Base-by-base conservation (phyloP, 30 jellyfish, hydroid and myxozoan species). In the Sanderia malayensis region DNA sequence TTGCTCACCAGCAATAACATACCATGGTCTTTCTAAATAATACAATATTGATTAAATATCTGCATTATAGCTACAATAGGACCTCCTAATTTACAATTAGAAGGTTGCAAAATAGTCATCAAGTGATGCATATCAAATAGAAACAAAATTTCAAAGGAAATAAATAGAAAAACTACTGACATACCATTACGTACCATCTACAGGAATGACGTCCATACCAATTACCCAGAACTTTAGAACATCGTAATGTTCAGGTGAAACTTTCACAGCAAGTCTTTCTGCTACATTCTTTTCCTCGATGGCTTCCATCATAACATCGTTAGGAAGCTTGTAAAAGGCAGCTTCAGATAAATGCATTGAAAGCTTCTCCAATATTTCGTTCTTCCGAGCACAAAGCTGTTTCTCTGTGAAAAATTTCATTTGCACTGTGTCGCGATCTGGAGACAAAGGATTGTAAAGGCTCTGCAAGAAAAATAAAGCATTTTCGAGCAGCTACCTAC, bases 161-260 rank as follows among this genome's bases (percentile, higher is more conserved):
- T n/a, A n/a, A n/a, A n/a, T n/a, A n/a, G n/a, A n/a, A n/a, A n/a
- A n/a, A n/a, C n/a, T n/a, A 21, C n/a, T n/a, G n/a, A 61, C 74
- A 28, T 61, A 61, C 74, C 74, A 66, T 28, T 19, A n/a, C 62
- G 6, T 55, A 24, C 71, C 84, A 53, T 83, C 95, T 8, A 83
- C 32, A 33, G 95, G 95, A 2, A 58, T 81, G 21, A 83, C 84
- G 58, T 83, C 95, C 95, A 83, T 83, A 7, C 95, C 95, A 46
- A 83, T 45, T 2, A 83, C 88, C 95, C 95, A 83, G 79, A 83
- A 83, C 26, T 46, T 41, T 46, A 83, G 59, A 17, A 73, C 67
- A 25, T 31, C 95, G 58, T 83, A 83, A 28, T 73, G 47, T 34
- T 57, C 72, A 13, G 88, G 87, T 23, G 88, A 71, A 28, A 83